phyloP scores from a whole-genome alignment of 2,888 invertebrate species.

The Lasioglossum villosulum region DNA sequence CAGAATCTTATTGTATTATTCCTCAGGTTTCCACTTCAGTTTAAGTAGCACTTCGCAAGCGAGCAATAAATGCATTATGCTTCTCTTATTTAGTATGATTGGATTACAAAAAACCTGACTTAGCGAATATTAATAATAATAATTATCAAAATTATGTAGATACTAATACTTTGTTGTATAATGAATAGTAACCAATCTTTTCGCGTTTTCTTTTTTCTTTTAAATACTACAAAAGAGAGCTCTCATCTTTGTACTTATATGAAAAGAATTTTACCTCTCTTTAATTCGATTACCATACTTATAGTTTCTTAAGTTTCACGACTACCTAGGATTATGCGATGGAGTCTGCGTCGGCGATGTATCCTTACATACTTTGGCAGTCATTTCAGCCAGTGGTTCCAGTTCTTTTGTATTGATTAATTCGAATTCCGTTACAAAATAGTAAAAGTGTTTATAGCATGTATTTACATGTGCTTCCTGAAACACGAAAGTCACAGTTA shows the following conservation, averaged over 20 bases:
- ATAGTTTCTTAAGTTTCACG: slow-evolving; percentile 3
- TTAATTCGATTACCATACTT: slow-evolving; percentile 29
- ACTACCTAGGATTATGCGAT: slow-evolving; percentile 73
- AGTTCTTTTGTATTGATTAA: slow-evolving; percentile 93
- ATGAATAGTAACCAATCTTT: slow-evolving; percentile 20
- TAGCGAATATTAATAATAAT: neutral
- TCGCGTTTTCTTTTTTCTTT: neutral
- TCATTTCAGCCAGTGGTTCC: slow-evolving; percentile 93
- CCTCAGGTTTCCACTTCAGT: slow-evolving; percentile 6
- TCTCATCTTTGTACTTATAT: slow-evolving; percentile 37
- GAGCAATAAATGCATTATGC: slow-evolving; percentile 23
- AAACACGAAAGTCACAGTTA: slow-evolving; percentile 66
- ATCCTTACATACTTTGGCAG: slow-evolving; percentile 89
- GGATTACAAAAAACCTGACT: neutral
- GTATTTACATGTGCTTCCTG: slow-evolving; percentile 97
- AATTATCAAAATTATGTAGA: slow-evolving; percentile 3
- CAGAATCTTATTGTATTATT: slow-evolving; percentile 3
- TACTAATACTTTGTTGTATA: slow-evolving; percentile 8
- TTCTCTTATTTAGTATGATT: slow-evolving; percentile 4
- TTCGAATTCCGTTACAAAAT: slow-evolving; percentile 95
- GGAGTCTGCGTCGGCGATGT: slow-evolving; percentile 71
- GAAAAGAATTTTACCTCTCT: slow-evolving; percentile 4
- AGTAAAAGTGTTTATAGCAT: slow-evolving; percentile 97
- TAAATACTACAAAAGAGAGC: neutral
- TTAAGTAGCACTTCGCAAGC: neutral